Percentiles rank a stretch among this genome's conserved stretches.
Evolutionary conservation across 1,140 invertebrate species (phyloP).

Genomic region (fruit fly (Drosophila melanogaster)): DNA sequence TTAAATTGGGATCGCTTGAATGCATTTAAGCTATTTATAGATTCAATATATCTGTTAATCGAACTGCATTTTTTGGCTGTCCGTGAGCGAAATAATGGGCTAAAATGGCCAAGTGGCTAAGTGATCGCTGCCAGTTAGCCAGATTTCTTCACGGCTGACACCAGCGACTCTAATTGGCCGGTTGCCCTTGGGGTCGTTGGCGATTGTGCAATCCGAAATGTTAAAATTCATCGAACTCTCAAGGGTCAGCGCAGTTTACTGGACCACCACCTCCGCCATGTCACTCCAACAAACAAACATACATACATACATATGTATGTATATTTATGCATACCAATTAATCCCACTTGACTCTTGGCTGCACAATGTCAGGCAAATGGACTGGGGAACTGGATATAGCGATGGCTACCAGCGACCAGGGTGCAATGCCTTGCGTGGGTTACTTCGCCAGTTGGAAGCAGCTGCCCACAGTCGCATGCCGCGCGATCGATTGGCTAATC

Average conservation of each 20-base stretch:
- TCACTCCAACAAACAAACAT: constrained; percentile 5
- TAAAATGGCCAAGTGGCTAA: constrained; percentile 22
- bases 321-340: constrained; percentile 43
- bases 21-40: not conserved
- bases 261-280: constrained; percentile 20
- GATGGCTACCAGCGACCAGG: not conserved
- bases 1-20: not conserved
- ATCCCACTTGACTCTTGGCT: constrained; percentile 54
- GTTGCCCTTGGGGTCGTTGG: constrained; percentile 67
- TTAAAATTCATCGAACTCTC: constrained; percentile 74
- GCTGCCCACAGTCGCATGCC: constrained; percentile 15
- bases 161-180: constrained; percentile 54
- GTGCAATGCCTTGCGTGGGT: constrained; percentile 48
- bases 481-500: constrained; percentile 39
- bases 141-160: constrained; percentile 43
- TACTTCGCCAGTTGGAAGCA: not conserved
- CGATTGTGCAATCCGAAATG: constrained; percentile 54
- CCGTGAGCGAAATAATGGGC: constrained; percentile 19
- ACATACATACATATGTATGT: constrained; percentile 7
- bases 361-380: constrained; percentile 43
- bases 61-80: constrained; percentile 25
- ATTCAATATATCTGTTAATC: constrained; percentile 22
- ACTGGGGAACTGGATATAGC: constrained; percentile 3
- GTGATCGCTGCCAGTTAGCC: not conserved
- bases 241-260: constrained; percentile 55